Evolutionary conservation across 2,113 vertebrate species (phyloP).

Genomic region (Pycnonotus jocosus): DNA sequence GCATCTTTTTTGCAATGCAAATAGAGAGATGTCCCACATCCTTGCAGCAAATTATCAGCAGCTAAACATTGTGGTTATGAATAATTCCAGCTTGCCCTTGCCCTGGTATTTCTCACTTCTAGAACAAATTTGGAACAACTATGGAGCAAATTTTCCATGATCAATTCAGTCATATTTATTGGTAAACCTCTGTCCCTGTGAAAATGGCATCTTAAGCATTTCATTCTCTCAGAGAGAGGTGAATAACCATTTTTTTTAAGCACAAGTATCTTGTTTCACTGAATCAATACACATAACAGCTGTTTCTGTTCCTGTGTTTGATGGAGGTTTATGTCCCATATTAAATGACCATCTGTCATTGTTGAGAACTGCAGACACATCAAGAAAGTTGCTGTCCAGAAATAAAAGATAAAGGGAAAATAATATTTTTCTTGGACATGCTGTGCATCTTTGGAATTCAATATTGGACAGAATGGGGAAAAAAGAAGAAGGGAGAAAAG

Average conservation of each 20-base stretch:
- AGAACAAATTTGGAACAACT: background rate
- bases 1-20: background rate
- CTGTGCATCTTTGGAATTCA: background rate
- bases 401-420: background rate
- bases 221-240: background rate
- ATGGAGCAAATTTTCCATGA: background rate
- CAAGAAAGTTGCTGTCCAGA: background rate
- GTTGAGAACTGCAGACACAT: background rate
- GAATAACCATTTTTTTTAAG: background rate
- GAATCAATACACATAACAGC: background rate
- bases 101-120: background rate
- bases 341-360: background rate
- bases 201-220: background rate
- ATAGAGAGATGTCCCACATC: background rate
- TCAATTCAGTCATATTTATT: background rate
- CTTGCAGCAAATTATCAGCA: background rate
- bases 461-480: background rate
- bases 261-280: background rate
- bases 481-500: background rate
- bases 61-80: fast-evolving
- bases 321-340: background rate
- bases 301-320: background rate
- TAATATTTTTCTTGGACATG: background rate
- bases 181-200: background rate
- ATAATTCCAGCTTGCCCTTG: background rate